Conservation (phyloP, 2,113 vertebrate genomes). For the Pitta sordida region DNA sequence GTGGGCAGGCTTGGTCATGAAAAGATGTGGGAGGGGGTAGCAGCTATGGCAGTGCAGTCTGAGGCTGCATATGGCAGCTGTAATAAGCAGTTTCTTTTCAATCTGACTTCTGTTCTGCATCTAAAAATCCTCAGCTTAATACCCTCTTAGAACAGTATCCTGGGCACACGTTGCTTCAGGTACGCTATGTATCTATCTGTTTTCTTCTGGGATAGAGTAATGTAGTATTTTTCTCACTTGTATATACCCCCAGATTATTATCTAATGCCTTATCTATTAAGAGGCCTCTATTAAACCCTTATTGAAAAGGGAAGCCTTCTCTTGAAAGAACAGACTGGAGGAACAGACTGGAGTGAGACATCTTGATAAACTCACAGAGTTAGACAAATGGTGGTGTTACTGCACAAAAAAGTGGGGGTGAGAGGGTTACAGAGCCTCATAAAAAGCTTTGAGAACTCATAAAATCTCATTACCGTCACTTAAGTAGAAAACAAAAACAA, state of each 20-base stretch:
- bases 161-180: neutral
- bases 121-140: neutral
- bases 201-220: neutral
- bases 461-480: neutral
- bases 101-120: neutral
- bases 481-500: neutral
- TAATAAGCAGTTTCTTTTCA: neutral
- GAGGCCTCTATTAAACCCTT: neutral
- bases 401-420: neutral
- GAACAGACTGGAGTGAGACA: neutral
- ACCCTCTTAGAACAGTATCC: neutral
- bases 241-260: neutral
- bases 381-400: neutral
- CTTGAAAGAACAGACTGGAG: neutral
- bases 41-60: neutral
- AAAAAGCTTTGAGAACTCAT: neutral
- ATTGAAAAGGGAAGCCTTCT: neutral
- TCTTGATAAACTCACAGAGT: accelerated
- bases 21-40: neutral
- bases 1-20: neutral
- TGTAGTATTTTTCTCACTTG: neutral
- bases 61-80: neutral
- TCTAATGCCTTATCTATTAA: neutral
- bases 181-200: neutral
- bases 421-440: neutral